Conservation (phyloP, 2,888 invertebrate genomes). For the Cerceris rybyensis region DNA sequence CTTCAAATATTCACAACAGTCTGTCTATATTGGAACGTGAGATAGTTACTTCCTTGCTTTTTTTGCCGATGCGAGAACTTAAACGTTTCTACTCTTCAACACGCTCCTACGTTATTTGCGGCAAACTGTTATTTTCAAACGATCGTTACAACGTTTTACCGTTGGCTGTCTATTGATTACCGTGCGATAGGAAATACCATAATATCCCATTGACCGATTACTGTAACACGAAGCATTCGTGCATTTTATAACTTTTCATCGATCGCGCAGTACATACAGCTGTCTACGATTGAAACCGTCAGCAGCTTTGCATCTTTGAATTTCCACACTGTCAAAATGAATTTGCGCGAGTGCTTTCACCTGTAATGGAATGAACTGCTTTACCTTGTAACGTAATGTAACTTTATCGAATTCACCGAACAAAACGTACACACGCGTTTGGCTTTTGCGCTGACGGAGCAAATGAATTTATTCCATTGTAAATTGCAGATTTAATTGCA, state of each 20-base stretch:
- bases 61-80: background rate
- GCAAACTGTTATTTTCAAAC: slow-evolving; percentile 26
- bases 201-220: slow-evolving; percentile 34
- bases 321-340: background rate
- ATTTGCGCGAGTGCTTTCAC: background rate
- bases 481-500: too few species aligned
- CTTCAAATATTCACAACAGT: slow-evolving; percentile 51
- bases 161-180: slow-evolving; percentile 28
- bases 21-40: slow-evolving; percentile 33
- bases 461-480: too few species aligned
- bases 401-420: too few species aligned
- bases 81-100: background rate
- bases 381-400: too few species aligned
- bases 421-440: too few species aligned
- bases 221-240: slow-evolving; percentile 8
- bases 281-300: too few species aligned
- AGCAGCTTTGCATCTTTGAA: background rate
- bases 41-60: slow-evolving; percentile 21
- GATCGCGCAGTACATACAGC: slow-evolving; percentile 14
- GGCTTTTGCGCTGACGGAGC: too few species aligned
- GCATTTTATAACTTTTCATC: slow-evolving; percentile 41
- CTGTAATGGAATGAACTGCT: too few species aligned
- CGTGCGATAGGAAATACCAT: slow-evolving; percentile 21
- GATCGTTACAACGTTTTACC: slow-evolving; percentile 6
- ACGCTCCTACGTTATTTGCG: slow-evolving; percentile 21